Evolutionary conservation across 2,113 vertebrate genomes (phyloP).

Genomic region (Telmatochromis sp.): DNA sequence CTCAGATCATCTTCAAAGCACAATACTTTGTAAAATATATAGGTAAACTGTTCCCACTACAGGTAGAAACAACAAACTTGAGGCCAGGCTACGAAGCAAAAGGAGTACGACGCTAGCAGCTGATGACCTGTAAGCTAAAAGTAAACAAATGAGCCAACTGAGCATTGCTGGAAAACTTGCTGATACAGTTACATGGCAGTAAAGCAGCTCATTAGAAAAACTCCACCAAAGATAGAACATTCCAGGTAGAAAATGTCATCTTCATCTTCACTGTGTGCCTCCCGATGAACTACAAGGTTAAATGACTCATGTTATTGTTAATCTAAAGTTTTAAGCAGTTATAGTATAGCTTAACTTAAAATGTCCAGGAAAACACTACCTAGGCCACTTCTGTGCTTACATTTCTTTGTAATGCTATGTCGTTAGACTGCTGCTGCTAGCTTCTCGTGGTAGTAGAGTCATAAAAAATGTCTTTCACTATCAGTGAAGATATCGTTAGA

Average conservation of each 20-base stretch:
- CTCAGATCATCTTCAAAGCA: background rate
- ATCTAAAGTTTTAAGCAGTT: background rate
- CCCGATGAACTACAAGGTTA: background rate
- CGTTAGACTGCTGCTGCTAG: background rate
- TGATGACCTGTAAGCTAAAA: background rate
- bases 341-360: background rate
- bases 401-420: background rate
- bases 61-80: background rate
- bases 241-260: background rate
- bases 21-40: background rate
- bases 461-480: background rate
- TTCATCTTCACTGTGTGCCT: background rate
- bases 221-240: background rate
- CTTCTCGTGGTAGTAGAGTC: background rate
- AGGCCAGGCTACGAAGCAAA: background rate
- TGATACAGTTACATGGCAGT: background rate
- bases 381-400: background rate
- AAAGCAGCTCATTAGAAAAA: background rate
- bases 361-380: background rate
- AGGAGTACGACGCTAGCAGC: fast-evolving
- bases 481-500: background rate
- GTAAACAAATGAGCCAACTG: background rate
- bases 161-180: too few species aligned
- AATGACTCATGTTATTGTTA: background rate
- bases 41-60: background rate